Conservation (phyloP, 2,113 vertebrate species). For the Hippolais icterina region DNA sequence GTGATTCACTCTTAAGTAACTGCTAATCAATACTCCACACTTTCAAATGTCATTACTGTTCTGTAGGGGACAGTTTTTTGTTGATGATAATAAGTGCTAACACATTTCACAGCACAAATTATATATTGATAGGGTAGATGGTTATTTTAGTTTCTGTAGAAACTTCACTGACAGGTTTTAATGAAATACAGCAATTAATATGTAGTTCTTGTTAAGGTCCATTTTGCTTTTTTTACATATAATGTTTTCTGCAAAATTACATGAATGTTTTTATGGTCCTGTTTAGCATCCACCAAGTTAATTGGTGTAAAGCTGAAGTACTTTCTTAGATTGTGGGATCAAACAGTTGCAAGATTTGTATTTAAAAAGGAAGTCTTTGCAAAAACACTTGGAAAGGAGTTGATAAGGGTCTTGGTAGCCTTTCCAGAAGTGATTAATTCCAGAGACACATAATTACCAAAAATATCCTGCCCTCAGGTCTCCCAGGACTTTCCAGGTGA, state of each 20-base stretch:
- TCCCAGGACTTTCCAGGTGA: background rate
- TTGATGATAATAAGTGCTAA: background rate
- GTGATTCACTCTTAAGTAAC: conserved; percentile 55
- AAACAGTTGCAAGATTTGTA: background rate
- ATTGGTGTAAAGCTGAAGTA: background rate
- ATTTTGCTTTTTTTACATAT: background rate
- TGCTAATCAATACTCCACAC: conserved; percentile 56
- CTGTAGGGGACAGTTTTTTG: conserved; percentile 30
- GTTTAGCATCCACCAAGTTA: background rate
- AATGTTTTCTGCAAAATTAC: background rate
- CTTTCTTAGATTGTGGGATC: background rate
- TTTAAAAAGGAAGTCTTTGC: background rate
- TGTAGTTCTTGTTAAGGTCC: background rate
- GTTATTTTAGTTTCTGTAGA: background rate
- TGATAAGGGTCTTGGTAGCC: background rate
- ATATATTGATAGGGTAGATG: background rate
- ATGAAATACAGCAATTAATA: background rate
- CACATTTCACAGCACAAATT: background rate
- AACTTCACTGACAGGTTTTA: background rate
- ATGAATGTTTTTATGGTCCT: background rate
- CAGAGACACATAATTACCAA: background rate
- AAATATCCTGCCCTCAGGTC: background rate
- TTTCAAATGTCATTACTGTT: conserved; percentile 51
- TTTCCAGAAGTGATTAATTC: background rate
- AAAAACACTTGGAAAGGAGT: background rate